A percentile compares a stretch with the other conserved stretches of the same genome.
Conservation (phyloP, 1,140 invertebrate species). For the Pachypeltis micranthus region DNA sequence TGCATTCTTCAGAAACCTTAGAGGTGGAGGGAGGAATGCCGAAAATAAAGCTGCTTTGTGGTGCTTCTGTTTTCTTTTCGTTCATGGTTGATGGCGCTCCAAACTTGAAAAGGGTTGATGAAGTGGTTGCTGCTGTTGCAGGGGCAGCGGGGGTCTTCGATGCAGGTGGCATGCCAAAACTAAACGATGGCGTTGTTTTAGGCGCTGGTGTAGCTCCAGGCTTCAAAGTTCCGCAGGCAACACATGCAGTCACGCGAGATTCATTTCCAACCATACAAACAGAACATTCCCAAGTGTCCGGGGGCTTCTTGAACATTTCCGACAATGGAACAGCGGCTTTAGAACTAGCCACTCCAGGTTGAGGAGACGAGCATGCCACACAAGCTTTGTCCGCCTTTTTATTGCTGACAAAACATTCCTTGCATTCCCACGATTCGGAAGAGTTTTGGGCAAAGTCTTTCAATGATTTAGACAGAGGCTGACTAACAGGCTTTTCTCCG, state of each 20-base stretch:
- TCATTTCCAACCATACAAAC: constrained; percentile 48
- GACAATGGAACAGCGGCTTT: background rate
- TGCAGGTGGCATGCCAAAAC: constrained; percentile 16
- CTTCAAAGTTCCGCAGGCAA: constrained; percentile 4
- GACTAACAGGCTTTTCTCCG: background rate
- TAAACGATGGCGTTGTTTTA: constrained; percentile 6
- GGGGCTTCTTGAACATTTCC: constrained; percentile 35
- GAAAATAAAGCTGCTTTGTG: background rate
- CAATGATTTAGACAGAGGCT: background rate
- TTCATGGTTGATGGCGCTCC: background rate
- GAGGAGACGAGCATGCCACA: constrained; percentile 13
- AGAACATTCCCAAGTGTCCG: constrained; percentile 46
- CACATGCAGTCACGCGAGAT: constrained; percentile 38
- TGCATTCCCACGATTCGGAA: constrained; percentile 18
- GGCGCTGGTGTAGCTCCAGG: background rate
- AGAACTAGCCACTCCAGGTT: background rate
- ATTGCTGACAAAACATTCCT: constrained; percentile 17
- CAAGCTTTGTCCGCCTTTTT: constrained; percentile 15
- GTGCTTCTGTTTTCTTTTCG: background rate
- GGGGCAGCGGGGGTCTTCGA: background rate
- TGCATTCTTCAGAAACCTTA: background rate
- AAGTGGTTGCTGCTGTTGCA: background rate
- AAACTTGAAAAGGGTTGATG: constrained; percentile 3
- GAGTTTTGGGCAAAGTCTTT: background rate
- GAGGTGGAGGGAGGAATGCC: background rate